Base-by-base conservation (phyloP, 2,888 invertebrate species). In the Nomada hirtipes region DNA sequence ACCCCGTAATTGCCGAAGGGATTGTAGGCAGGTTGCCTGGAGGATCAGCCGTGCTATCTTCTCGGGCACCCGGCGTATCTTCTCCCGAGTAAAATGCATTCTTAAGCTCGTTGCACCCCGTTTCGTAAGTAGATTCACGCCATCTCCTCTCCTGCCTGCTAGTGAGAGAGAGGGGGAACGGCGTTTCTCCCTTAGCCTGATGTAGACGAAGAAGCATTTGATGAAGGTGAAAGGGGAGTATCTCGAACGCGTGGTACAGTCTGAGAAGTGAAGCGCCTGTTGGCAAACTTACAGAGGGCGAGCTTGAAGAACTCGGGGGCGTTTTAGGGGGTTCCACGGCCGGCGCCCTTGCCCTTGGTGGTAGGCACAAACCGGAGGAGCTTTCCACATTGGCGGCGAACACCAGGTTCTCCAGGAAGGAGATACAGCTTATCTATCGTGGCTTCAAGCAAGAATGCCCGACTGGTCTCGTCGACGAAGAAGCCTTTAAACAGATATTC, bases 381-480 rank as follows among this genome's bases (percentile, higher is more conserved):
- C 95, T 97, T 83, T 96, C 96, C 70, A 96, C 96, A 78, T 95
- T 98, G 60, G 97, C 97, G 63, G 96, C 95, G 87, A 96, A 95
- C 89, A 97, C 98, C 60, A 96, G 97, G 90, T 98, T 98, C 95
- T 96, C 97, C 4, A 94, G 96, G 86, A 97, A 97, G 91, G 98
- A 98, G 95, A 97, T 98, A 90, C 97, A 98, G 92, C 96, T 98
- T 86, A 98, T 98, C 95, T 98, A 98, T 94, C 95, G 98, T 63
- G 98, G 98, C 2, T 98, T 98, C 93, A 98, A 98, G 92, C 98
- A 98, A 96, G 97, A 97, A 93, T 97, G 97, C 92, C 97, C 98
- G 0, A 96, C 97, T 0, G 98, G 98, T 0, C 96, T 97, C 91
- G 97, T 98, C 61, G 97, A 97, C 90, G 98, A 98, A 91, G 98